A percentile compares a stretch with the other conserved stretches of the same genome.
Conservation (phyloP, 2,888 invertebrate genomes). For the Anoncus sp. region DNA sequence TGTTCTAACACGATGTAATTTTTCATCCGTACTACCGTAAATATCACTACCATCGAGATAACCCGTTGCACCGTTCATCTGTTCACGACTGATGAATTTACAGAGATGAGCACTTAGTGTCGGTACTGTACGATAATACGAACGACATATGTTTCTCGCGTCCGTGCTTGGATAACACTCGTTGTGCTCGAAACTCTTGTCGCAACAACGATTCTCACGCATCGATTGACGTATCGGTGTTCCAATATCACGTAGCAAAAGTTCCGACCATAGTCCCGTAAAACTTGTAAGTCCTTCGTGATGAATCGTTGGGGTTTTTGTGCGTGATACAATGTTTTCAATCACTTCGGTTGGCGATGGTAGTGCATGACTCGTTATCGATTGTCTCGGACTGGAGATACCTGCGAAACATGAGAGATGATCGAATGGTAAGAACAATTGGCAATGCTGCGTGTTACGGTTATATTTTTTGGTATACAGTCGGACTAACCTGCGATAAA, state of each 20-base stretch:
- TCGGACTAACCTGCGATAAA: too few relatives aligned
- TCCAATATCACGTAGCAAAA: constrained; percentile 89
- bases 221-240: constrained; percentile 86
- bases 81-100: constrained; percentile 87
- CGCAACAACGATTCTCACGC: constrained; percentile 73
- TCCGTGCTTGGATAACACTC: constrained; percentile 85
- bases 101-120: constrained; percentile 77
- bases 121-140: constrained; percentile 90
- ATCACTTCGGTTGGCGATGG: constrained; percentile 87
- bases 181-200: constrained; percentile 74
- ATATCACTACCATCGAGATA: constrained; percentile 93
- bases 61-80: constrained; percentile 93
- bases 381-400: constrained; percentile 84
- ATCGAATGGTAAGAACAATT: too few relatives aligned
- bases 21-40: constrained; percentile 91
- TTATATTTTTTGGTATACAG: neutral
- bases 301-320: constrained; percentile 85
- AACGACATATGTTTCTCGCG: constrained; percentile 84
- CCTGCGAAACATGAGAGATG: constrained; percentile 77
- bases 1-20: constrained; percentile 88
- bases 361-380: constrained; percentile 85
- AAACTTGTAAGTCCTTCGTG: constrained; percentile 92
- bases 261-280: constrained; percentile 92
- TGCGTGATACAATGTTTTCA: constrained; percentile 84
- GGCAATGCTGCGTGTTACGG: neutral